Evolutionary conservation across 2,113 vertebrate species (phyloP).

Genomic region (Ciconia boyciana): DNA sequence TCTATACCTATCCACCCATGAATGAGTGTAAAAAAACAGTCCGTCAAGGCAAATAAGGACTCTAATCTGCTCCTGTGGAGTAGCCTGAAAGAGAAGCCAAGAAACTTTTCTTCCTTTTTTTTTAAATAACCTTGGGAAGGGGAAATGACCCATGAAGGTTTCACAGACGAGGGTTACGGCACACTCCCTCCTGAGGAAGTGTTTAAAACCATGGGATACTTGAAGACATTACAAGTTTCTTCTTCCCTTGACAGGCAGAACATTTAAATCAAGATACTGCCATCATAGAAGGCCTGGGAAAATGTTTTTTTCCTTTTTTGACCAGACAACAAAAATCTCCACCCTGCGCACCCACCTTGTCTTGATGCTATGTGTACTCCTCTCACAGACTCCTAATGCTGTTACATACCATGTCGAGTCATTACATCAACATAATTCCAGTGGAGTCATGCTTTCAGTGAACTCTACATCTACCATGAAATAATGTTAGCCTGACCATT

Average conservation of each 20-base stretch:
- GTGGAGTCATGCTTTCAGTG: background rate
- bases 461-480: background rate
- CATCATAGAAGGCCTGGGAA: background rate
- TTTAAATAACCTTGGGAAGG: background rate
- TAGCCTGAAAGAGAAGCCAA: background rate
- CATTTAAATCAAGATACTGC: background rate
- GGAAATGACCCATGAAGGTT: conserved; percentile 40
- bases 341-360: background rate
- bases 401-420: background rate
- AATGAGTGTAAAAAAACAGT: background rate
- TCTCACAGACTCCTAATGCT: background rate
- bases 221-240: conserved; percentile 17
- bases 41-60: background rate
- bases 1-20: background rate
- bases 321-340: background rate
- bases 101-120: background rate
- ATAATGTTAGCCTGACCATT: background rate
- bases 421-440: background rate
- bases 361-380: background rate
- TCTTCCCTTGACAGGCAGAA: conserved; percentile 3
- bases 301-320: background rate
- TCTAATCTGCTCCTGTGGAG: background rate
- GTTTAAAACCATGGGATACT: conserved; percentile 2
- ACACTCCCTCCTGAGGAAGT: conserved; percentile 52
- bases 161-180: background rate